These are phyloP conservation scores for Drosophila saltans DNA, from an alignment of 1,140 invertebrate genomes.

Conservation along the genomic window DNA sequence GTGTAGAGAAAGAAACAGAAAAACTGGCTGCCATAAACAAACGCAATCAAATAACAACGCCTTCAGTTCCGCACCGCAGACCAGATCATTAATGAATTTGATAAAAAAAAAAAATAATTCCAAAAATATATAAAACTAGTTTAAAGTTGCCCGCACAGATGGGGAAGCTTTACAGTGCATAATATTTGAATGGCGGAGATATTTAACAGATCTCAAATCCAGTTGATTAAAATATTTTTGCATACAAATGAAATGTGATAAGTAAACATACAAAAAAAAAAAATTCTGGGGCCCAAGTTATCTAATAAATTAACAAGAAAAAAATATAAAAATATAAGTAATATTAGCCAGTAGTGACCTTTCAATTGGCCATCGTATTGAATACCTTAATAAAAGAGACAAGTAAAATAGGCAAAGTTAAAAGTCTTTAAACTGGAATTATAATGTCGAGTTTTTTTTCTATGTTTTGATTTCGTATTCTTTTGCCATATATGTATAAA, in stretches of 20 bases:
- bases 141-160: slow-evolving; percentile 46
- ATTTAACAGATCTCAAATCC: slow-evolving; percentile 24
- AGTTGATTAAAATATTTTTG: slow-evolving; percentile 56
- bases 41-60: slow-evolving; percentile 44
- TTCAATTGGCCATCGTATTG: not conserved
- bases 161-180: slow-evolving; percentile 55
- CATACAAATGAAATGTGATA: slow-evolving; percentile 46
- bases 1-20: not conserved
- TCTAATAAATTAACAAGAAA: not conserved
- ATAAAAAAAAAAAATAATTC: slow-evolving; percentile 28
- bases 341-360: not conserved
- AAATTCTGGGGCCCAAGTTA: not conserved
- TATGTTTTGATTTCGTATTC: slow-evolving; percentile 1
- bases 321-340: too few species aligned
- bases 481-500: slow-evolving; percentile 36
- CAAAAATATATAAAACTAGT: slow-evolving; percentile 64
- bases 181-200: slow-evolving; percentile 24
- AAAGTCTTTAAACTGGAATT: not conserved
- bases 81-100: slow-evolving; percentile 56
- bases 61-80: slow-evolving; percentile 61
- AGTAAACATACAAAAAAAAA: not conserved
- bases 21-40: slow-evolving; percentile 48
- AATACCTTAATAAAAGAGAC: too few species aligned
- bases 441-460: not conserved
- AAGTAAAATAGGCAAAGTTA: not conserved